phyloP scores from a whole-genome alignment of 2,888 invertebrate species.

The Tenodera sinensis region DNA sequence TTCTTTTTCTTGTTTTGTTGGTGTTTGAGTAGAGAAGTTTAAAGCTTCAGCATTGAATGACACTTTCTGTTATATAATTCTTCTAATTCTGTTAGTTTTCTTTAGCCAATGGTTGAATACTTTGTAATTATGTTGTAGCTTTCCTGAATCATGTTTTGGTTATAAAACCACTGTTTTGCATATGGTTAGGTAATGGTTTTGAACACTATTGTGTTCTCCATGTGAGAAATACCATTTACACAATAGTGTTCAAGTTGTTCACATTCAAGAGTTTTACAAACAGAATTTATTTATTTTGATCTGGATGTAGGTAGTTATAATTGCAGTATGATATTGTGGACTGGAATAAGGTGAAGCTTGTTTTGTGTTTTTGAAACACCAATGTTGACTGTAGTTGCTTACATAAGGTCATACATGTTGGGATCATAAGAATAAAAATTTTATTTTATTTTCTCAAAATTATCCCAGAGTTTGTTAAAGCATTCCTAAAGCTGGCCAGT shows the following conservation, averaged over 20 bases:
- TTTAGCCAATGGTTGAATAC: background rate
- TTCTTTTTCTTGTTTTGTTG: background rate
- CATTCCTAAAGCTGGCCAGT: background rate
- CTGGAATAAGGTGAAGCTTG: background rate
- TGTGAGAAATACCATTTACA: background rate
- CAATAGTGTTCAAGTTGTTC: background rate
- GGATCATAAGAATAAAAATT: background rate
- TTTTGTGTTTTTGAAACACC: background rate
- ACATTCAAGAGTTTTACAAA: background rate
- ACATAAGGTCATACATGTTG: background rate
- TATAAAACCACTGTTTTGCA: background rate
- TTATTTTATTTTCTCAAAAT: background rate
- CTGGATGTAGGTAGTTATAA: background rate
- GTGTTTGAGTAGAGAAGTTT: background rate
- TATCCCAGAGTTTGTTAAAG: background rate
- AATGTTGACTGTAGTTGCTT: background rate
- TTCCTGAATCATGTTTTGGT: background rate
- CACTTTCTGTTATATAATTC: background rate
- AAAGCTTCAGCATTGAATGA: constrained; percentile 2
- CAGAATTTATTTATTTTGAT: background rate
- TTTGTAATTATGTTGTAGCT: background rate
- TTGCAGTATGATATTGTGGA: background rate
- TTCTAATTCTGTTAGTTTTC: background rate
- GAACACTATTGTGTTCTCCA: background rate
- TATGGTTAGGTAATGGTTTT: background rate